phyloP scores from a whole-genome alignment of 2,888 invertebrate species.

The Augochlorella aurata region DNA sequence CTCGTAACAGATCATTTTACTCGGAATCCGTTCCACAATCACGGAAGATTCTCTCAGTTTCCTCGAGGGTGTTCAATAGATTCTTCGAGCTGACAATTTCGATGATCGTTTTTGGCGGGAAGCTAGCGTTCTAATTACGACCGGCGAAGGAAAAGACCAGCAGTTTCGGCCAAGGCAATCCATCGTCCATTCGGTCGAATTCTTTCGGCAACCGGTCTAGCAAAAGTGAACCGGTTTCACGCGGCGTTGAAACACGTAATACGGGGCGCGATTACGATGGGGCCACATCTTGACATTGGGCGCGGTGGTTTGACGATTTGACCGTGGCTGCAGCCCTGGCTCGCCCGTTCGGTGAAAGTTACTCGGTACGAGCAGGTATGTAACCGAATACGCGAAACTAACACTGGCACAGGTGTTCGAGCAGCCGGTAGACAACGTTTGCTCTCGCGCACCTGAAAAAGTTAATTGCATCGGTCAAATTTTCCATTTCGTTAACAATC shows the following conservation, averaged over 20 bases:
- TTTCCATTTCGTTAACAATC: too few species aligned
- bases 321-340: conserved; percentile 48
- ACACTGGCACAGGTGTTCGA: background rate
- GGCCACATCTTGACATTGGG: conserved; percentile 71
- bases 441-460: background rate
- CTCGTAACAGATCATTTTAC: too few species aligned
- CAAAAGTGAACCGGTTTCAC: conserved; percentile 64
- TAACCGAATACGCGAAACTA: conserved; percentile 23
- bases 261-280: conserved; percentile 65
- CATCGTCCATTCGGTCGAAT: conserved; percentile 42
- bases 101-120: background rate
- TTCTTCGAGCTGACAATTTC: too few species aligned
- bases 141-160: conserved; percentile 14
- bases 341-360: conserved; percentile 71
- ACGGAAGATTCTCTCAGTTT: too few species aligned
- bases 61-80: too few species aligned
- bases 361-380: conserved; percentile 66
- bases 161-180: conserved; percentile 35
- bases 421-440: background rate
- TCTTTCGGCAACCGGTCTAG: conserved; percentile 52
- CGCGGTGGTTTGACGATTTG: conserved; percentile 64
- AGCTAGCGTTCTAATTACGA: conserved; percentile 31
- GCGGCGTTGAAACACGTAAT: conserved; percentile 55
- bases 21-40: too few species aligned
- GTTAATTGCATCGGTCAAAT: background rate